Evolutionary conservation across 2,888 invertebrate genomes (phyloP).

Genomic region (Argyra leucocephala): DNA sequence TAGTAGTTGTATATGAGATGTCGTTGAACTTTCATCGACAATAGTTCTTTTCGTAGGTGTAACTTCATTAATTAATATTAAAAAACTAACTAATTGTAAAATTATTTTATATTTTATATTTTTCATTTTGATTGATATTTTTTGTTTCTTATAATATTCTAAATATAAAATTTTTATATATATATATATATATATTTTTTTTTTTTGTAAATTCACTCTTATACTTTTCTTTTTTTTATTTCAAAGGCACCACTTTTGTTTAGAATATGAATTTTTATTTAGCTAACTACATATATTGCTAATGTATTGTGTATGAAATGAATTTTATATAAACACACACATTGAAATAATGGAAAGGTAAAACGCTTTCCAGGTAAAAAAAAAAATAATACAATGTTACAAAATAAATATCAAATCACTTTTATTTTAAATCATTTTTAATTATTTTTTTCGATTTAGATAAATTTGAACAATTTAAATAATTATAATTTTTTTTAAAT

Average conservation of each 20-base stretch:
- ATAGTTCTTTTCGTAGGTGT: neutral
- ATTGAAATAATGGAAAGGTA: neutral
- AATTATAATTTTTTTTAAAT: neutral
- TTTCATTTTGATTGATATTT: neutral
- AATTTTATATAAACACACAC: neutral
- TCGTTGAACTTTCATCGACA: neutral
- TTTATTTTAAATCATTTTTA: neutral
- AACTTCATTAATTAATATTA: slow-evolving; percentile 1
- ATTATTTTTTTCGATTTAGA: neutral
- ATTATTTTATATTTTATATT: neutral
- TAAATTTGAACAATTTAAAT: neutral
- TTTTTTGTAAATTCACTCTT: neutral
- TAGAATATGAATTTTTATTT: neutral
- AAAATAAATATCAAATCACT: neutral
- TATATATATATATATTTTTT: no score
- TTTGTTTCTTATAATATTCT: neutral
- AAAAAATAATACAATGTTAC: neutral
- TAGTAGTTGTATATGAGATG: neutral
- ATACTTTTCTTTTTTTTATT: neutral
- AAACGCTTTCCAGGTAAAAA: no score
- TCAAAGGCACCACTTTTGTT: neutral
- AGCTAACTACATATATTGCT: neutral
- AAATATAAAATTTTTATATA: no score
- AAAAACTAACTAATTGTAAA: slow-evolving; percentile 6
- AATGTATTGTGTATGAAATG: neutral